Conservation (phyloP, 1,140 invertebrate species). For the Pissodes strobi region DNA sequence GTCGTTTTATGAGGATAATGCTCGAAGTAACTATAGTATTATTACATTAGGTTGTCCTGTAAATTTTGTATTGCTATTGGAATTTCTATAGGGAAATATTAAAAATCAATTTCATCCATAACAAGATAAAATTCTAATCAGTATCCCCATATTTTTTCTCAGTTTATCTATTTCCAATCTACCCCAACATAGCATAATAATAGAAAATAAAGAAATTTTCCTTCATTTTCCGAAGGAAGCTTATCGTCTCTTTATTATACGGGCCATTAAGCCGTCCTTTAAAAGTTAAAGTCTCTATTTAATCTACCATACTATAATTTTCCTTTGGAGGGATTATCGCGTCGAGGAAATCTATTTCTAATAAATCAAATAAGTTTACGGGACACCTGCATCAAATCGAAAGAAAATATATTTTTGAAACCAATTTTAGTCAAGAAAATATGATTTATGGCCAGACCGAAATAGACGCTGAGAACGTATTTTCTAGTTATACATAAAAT, state of each 20-base stretch:
- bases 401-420: constrained; percentile 28
- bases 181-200: too few relatives aligned
- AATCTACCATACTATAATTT: constrained; percentile 23
- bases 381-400: constrained; percentile 26
- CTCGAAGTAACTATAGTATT: too few relatives aligned
- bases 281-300: constrained; percentile 30
- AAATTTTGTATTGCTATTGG: too few relatives aligned
- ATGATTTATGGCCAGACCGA: constrained; percentile 10
- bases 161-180: too few relatives aligned
- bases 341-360: constrained; percentile 22
- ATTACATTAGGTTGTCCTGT: too few relatives aligned
- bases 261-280: constrained; percentile 24
- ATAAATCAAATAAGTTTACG: constrained; percentile 25
- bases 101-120: too few relatives aligned
- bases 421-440: constrained; percentile 18
- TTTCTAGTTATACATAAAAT: constrained; percentile 21
- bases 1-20: too few relatives aligned
- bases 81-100: too few relatives aligned
- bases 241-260: constrained; percentile 21
- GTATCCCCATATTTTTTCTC: too few relatives aligned
- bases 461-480: constrained; percentile 19
- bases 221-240: background rate
- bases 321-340: constrained; percentile 21
- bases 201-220: constrained; percentile 7
- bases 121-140: too few relatives aligned